Percentiles rank a stretch among this genome's conserved stretches.
These are phyloP conservation scores for Rhadina sibilatrix DNA, from an alignment of 2,113 vertebrate genomes.

Conservation along the genomic window DNA sequence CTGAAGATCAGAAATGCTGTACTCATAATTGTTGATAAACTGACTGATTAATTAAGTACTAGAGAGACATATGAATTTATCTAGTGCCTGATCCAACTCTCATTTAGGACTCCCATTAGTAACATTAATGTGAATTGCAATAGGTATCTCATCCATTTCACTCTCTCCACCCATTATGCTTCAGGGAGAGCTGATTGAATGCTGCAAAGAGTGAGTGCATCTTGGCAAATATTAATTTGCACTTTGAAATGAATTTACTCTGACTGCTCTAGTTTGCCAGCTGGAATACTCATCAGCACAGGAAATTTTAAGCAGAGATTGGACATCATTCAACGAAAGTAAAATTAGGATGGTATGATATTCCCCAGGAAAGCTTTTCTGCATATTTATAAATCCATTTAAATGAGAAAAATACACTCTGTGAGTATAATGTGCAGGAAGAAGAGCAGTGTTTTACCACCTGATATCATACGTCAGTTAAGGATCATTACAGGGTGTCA, in stretches of 20 bases:
- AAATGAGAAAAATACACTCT: background rate
- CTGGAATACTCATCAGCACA: constrained; percentile 52
- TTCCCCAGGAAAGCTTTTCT: constrained; percentile 39
- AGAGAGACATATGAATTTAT: constrained; percentile 40
- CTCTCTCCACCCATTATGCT: constrained; percentile 11
- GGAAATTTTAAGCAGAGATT: constrained; percentile 46
- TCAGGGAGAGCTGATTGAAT: constrained; percentile 41
- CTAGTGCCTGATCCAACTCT: constrained; percentile 30
- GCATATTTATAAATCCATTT: background rate
- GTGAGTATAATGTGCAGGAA: background rate
- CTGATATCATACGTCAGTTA: background rate
- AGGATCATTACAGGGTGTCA: background rate
- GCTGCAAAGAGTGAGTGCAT: constrained; percentile 47
- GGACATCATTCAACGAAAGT: constrained; percentile 32
- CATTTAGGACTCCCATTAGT: constrained; percentile 49
- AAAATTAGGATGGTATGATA: constrained; percentile 32
- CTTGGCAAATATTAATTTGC: constrained; percentile 67
- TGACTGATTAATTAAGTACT: constrained; percentile 54
- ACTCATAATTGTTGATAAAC: constrained; percentile 43
- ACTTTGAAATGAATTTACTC: constrained; percentile 62
- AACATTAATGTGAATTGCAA: constrained; percentile 35
- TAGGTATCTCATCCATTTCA: constrained; percentile 47
- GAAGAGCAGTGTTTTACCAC: background rate
- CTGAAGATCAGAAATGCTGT: constrained; percentile 18
- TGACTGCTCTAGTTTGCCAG: constrained; percentile 62